Percentiles rank a stretch among this genome's conserved stretches.
These are phyloP conservation scores for Drosophila anomelani DNA, from an alignment of 2,888 invertebrate genomes.

Conservation along the genomic window DNA sequence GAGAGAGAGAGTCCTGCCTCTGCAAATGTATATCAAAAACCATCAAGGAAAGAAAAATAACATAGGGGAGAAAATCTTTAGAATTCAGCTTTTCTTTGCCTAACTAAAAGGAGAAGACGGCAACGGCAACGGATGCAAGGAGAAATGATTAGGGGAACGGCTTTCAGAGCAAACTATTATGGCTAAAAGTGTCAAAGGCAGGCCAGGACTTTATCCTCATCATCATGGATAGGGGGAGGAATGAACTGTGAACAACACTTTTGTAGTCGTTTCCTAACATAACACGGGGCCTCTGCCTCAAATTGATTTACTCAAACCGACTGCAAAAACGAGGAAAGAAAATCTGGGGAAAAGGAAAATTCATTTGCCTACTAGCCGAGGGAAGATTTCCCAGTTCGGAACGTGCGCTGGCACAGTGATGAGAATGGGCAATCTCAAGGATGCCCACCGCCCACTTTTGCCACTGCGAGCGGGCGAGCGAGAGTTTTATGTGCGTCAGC, in stretches of 20 bases:
- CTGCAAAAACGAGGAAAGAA: constrained; percentile 5
- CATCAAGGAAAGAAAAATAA: constrained; percentile 24
- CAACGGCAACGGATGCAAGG: constrained; percentile 5
- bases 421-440: constrained; percentile 50
- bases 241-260: constrained; percentile 76
- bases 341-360: constrained; percentile 29
- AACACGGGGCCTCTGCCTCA: constrained; percentile 54
- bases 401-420: constrained; percentile 54
- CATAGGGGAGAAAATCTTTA: constrained; percentile 46
- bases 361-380: constrained; percentile 46
- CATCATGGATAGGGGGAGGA: constrained; percentile 48
- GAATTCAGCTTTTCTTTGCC: constrained; percentile 40
- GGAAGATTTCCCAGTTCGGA: constrained; percentile 14
- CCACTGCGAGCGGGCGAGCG: constrained; percentile 12
- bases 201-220: constrained; percentile 34
- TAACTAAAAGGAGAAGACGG: constrained; percentile 31
- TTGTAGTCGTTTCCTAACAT: constrained; percentile 63
- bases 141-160: constrained; percentile 28
- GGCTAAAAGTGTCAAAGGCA: constrained; percentile 74
- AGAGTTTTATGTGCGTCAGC: constrained; percentile 61
- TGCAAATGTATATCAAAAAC: constrained; percentile 37
- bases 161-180: constrained; percentile 61
- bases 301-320: constrained; percentile 73
- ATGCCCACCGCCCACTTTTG: constrained; percentile 35
- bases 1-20: not conserved